Evolutionary conservation across 2,113 vertebrate genomes (phyloP).

Genomic region (Strix aluco): DNA sequence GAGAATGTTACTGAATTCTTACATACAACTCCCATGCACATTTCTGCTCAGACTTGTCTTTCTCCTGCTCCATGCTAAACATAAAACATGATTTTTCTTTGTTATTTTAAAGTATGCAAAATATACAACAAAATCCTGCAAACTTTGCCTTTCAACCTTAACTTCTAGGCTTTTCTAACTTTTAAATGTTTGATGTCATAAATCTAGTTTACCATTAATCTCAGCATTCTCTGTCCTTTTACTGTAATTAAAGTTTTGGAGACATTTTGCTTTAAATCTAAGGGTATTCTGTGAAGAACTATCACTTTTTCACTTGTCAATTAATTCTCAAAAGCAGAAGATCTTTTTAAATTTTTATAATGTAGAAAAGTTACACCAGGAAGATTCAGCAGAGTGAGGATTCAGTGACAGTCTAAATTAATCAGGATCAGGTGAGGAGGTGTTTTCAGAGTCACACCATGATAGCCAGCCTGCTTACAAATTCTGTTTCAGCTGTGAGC

Average conservation of each 20-base stretch:
- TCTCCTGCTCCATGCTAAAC: neutral
- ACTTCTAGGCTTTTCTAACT: neutral
- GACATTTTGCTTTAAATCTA: neutral
- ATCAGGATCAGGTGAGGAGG: neutral
- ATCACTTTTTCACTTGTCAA: neutral
- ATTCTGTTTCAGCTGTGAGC: constrained; percentile 14
- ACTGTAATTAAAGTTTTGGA: neutral
- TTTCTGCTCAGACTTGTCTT: neutral
- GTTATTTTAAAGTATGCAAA: neutral
- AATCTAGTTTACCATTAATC: neutral
- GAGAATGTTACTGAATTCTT: neutral
- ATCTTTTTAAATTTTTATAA: neutral
- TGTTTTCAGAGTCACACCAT: neutral
- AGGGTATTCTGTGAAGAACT: neutral
- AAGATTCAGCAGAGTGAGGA: neutral
- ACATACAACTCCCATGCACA: neutral
- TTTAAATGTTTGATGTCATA: neutral
- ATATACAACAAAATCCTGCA: neutral
- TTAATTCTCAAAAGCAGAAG: neutral
- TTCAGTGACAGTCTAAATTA: neutral
- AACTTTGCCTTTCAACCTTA: neutral
- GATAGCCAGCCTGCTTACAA: neutral
- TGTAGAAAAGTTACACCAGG: neutral
- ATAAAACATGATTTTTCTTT: neutral
- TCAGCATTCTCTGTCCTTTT: neutral